Conservation (phyloP, 2,113 vertebrate genomes). For the Seriola aureovittata region DNA sequence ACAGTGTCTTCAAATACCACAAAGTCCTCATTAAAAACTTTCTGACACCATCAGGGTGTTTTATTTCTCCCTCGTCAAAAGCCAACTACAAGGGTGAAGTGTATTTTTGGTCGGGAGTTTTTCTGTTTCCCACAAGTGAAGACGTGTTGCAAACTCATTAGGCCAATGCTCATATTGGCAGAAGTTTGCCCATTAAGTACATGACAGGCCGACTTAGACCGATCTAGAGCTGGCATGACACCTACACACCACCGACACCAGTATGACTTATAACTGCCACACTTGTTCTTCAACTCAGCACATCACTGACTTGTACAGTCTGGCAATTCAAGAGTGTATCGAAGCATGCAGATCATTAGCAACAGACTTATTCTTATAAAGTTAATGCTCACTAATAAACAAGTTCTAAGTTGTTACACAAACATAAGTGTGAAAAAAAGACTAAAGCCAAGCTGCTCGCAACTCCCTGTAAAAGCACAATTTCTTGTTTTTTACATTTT, state of each 20-base stretch:
- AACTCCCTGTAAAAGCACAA: no score
- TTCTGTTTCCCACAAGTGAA: conserved; percentile 12
- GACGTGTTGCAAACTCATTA: conserved; percentile 40
- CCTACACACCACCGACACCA: conserved; percentile 14
- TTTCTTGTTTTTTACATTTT: no score
- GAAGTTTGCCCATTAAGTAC: conserved; percentile 19
- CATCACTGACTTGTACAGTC: background rate
- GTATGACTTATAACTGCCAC: background rate
- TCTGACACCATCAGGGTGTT: background rate
- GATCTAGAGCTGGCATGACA: conserved; percentile 37
- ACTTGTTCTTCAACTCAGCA: background rate
- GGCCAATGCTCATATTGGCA: conserved; percentile 55
- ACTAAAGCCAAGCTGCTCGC: no score
- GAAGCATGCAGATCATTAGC: background rate
- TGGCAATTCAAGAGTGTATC: background rate
- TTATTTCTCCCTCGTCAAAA: background rate
- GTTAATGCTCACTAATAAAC: no score
- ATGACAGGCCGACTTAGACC: conserved; percentile 23
- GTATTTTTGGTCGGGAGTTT: conserved; percentile 2
- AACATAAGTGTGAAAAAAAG: no score
- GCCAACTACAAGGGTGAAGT: background rate
- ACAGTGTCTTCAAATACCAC: conserved; percentile 14
- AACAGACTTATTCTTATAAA: background rate
- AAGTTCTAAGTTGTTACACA: no score
- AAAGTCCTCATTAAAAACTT: conserved; percentile 21